Evolutionary conservation across 2,113 vertebrate species (phyloP).

Genomic region (Callipepla californica): DNA sequence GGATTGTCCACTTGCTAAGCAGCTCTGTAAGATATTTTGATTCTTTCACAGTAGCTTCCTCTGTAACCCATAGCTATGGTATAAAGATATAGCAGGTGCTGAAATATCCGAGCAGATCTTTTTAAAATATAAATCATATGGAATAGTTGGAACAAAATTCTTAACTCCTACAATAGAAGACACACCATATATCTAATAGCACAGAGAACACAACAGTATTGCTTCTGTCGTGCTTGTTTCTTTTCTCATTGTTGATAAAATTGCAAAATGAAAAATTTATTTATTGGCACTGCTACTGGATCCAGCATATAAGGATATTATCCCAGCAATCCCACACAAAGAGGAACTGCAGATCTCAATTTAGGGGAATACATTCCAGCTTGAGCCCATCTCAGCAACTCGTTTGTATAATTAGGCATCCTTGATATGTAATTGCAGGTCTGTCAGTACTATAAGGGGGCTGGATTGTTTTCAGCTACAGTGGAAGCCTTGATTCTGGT

Average conservation of each 20-base stretch:
- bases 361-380: not conserved
- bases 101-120: not conserved
- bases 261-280: not conserved
- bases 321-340: not conserved
- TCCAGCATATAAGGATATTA: not conserved
- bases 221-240: not conserved
- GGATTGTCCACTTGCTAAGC: not conserved
- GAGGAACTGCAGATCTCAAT: not conserved
- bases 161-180: not conserved
- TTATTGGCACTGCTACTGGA: not conserved
- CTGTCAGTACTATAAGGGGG: fast-evolving
- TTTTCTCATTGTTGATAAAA: not conserved
- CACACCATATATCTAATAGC: not conserved
- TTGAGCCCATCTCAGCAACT: not conserved
- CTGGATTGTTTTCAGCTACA: not conserved
- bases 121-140: not conserved
- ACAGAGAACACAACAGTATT: not conserved
- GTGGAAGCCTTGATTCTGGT: not conserved
- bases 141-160: not conserved
- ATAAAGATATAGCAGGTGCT: not conserved
- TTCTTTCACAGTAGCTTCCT: not conserved
- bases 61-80: not conserved
- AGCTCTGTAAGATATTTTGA: not conserved
- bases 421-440: not conserved
- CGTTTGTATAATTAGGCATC: not conserved